Evolutionary conservation across 2,113 vertebrate species (phyloP), one percentile per base, ranked within the genome.

Genomic region (Ariopsis seemanni): DNA sequence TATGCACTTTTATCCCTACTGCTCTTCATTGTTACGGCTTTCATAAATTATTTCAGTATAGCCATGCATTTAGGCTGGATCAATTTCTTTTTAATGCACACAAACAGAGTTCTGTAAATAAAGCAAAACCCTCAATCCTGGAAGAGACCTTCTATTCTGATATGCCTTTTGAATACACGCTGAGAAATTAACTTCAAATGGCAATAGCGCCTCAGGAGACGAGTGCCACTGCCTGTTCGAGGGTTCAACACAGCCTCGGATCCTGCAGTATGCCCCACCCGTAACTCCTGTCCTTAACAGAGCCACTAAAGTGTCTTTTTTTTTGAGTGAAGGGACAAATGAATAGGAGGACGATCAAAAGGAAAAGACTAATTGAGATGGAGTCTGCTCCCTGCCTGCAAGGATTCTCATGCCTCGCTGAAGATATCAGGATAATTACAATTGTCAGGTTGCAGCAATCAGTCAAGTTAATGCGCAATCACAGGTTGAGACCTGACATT

Each of bases 341-440:
- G 84, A 77, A 50, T 34, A 74, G 53, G 58, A 62, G 72, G 42
- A 77, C 89, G 91, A 94, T 93, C 91, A 94, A 91, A 91, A 83
- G 22, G 69, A 87, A 90, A 88, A 86, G 88, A 92, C 90, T 94
- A 94, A 94, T 94, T 94, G 94, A 94, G 93, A 93, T 91, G 91
- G 92, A 94, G 91, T 89, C 93, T 89, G 90, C 90, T 90, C 89
- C 85, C 90, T 52, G 80, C 85, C 86, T 71, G 86, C 84, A 91
- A 84, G 89, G 89, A 89, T 91, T 80, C 84, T 91, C 89, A 90
- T 85, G 89, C 86, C 62, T 78, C 91, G 89, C 91, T 91, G 90
- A 91, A 90, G 92, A 92, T 90, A 60, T 88, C 87, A 69, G 86
- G 87, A 92, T 92, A 94, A 94, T 95, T 94, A 94, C 92, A 90